Evolutionary conservation across 2,888 invertebrate genomes (phyloP).

Genomic region (Idaea dimidiata): DNA sequence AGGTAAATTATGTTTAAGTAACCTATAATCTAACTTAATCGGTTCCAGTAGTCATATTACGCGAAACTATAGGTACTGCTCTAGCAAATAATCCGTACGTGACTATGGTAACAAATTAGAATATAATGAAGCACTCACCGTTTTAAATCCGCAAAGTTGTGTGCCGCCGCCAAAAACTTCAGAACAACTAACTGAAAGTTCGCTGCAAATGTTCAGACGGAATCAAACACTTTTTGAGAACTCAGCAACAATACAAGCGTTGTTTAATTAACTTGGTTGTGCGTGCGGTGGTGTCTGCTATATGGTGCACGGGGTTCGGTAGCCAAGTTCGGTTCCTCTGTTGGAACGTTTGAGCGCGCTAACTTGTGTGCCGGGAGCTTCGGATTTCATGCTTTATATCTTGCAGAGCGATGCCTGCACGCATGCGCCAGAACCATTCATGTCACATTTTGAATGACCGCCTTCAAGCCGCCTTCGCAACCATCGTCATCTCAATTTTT

Average conservation of each 20-base stretch:
- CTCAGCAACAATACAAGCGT: slow-evolving; percentile 48
- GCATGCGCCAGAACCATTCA: slow-evolving; percentile 71
- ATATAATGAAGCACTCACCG: slow-evolving; percentile 43
- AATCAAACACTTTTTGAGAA: slow-evolving; percentile 44
- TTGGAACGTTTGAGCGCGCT: slow-evolving; percentile 69
- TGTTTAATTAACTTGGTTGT: slow-evolving; percentile 25
- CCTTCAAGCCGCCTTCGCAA: slow-evolving; percentile 69
- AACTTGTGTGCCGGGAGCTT: slow-evolving; percentile 69
- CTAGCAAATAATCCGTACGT: slow-evolving; percentile 11
- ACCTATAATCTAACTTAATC: not conserved
- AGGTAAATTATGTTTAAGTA: too few relatives aligned
- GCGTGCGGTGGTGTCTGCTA: slow-evolving; percentile 23
- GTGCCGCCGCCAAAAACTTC: slow-evolving; percentile 52
- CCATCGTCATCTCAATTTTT: slow-evolving; percentile 48
- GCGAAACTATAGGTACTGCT: not conserved
- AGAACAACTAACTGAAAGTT: slow-evolving; percentile 51
- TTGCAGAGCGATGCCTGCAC: slow-evolving; percentile 47
- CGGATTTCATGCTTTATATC: slow-evolving; percentile 70
- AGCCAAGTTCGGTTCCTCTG: slow-evolving; percentile 50
- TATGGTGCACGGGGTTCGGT: slow-evolving; percentile 37
- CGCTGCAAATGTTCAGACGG: slow-evolving; percentile 37
- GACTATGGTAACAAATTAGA: slow-evolving; percentile 31
- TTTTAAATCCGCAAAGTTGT: slow-evolving; percentile 27
- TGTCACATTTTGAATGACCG: slow-evolving; percentile 73
- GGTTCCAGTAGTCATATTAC: not conserved